These are phyloP conservation scores for Odocoileus virginianus DNA, from an alignment of 2,113 vertebrate species.

Conservation along the genomic window DNA sequence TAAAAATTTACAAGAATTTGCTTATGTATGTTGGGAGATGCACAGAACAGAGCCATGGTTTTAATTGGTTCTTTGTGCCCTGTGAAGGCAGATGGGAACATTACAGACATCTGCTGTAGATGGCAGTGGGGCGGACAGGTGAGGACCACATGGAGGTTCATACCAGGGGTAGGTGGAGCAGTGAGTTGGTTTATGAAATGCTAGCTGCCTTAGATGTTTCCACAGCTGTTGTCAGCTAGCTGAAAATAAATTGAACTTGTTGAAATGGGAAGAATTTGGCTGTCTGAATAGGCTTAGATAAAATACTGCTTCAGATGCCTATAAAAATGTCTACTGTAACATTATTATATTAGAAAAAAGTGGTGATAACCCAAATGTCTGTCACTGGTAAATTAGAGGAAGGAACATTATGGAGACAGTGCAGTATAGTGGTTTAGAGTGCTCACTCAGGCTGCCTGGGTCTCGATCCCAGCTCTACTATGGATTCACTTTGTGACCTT, in stretches of 20 bases:
- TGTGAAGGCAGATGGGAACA: not conserved
- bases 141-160: slow-evolving; percentile 71
- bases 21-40: not conserved
- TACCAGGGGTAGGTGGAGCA: slow-evolving; percentile 24
- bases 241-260: slow-evolving; percentile 65
- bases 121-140: slow-evolving; percentile 71
- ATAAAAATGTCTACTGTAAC: not conserved
- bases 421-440: not conserved
- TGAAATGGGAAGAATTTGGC: slow-evolving; percentile 27
- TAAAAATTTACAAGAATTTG: slow-evolving; percentile 40
- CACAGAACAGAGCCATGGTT: slow-evolving; percentile 5
- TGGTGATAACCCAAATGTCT: not conserved
- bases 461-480: not conserved
- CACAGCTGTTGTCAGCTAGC: slow-evolving; percentile 76
- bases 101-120: not conserved
- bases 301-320: slow-evolving; percentile 49
- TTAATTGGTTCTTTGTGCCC: not conserved
- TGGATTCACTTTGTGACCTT: not conserved
- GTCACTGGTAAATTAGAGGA: not conserved
- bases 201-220: slow-evolving; percentile 75
- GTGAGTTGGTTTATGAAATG: slow-evolving; percentile 32
- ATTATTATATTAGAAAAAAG: not conserved
- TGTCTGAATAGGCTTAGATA: slow-evolving; percentile 40
- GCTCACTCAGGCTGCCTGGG: not conserved
- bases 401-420: not conserved